Conservation (phyloP, 2,113 vertebrate genomes). For the Dasyurus viverrinus region DNA sequence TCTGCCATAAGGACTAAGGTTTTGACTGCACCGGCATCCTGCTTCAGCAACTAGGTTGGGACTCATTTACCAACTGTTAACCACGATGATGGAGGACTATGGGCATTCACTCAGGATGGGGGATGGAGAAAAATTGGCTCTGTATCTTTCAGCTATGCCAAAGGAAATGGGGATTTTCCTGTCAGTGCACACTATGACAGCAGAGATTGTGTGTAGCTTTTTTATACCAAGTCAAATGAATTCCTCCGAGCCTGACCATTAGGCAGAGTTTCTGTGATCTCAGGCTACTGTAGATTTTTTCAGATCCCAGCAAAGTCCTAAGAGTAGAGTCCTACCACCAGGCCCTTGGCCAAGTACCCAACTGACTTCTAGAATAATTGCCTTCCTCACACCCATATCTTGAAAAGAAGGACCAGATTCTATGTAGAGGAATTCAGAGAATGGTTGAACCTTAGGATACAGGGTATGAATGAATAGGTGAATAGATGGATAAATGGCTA, state of each 20-base stretch:
- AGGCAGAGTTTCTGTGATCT: background rate
- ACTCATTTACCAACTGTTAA: constrained; percentile 76
- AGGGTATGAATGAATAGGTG: background rate
- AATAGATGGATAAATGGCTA: background rate
- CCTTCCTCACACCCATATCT: background rate
- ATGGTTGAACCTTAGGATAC: background rate
- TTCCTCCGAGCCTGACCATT: background rate
- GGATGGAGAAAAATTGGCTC: no score
- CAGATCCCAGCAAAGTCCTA: background rate
- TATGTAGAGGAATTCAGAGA: background rate
- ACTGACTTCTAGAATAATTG: background rate
- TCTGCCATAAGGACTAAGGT: constrained; percentile 77
- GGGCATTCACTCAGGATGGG: background rate
- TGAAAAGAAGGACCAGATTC: background rate
- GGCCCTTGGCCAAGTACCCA: background rate
- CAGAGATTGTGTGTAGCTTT: background rate
- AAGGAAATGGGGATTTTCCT: background rate
- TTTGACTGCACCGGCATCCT: constrained; percentile 65
- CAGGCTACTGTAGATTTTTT: background rate
- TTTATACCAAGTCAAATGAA: background rate
- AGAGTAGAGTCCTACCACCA: background rate
- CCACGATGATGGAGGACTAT: background rate
- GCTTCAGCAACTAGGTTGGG: constrained; percentile 65
- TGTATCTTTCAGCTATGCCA: background rate
- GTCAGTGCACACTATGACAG: background rate